Evolutionary conservation across 1,140 invertebrate genomes (phyloP).

Genomic region (Gonatopus flavifemur): DNA sequence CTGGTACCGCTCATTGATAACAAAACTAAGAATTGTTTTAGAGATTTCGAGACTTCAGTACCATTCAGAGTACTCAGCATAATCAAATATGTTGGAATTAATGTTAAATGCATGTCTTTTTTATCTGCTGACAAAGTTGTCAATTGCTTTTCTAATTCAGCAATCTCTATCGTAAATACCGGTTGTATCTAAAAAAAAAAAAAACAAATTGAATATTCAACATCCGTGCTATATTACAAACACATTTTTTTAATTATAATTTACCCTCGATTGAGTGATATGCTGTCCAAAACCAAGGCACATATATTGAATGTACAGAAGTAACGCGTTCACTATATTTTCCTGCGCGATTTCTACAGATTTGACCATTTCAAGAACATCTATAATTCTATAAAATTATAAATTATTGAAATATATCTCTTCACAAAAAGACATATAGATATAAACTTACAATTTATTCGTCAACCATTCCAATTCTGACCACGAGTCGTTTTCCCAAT

Average conservation of each 20-base stretch:
- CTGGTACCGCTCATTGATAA: constrained; percentile 52
- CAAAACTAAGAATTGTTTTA: constrained; percentile 47
- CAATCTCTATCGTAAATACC: constrained; percentile 37
- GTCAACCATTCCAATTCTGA: constrained; percentile 61
- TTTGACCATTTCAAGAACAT: constrained; percentile 46
- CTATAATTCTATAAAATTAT: constrained; percentile 39
- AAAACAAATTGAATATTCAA: constrained; percentile 4
- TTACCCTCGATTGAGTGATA: constrained; percentile 41
- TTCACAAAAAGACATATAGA: constrained; percentile 5
- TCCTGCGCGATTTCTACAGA: constrained; percentile 41
- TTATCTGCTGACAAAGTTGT: constrained; percentile 31
- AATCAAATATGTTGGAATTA: constrained; percentile 47
- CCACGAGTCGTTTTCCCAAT: constrained; percentile 56
- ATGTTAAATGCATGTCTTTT: constrained; percentile 31
- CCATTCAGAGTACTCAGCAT: constrained; percentile 45
- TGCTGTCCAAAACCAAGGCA: constrained; percentile 46
- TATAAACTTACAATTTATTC: constrained; percentile 56
- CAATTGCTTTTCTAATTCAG: constrained; percentile 40
- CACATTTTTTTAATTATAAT: background rate
- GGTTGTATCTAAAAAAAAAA: constrained; percentile 37
- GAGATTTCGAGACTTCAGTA: constrained; percentile 39
- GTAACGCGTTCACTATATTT: constrained; percentile 36
- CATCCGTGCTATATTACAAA: background rate
- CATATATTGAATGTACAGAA: constrained; percentile 46
- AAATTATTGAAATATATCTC: constrained; percentile 44